phyloP scores from a whole-genome alignment of 2,888 invertebrate genomes.

The Lingula anatina region DNA sequence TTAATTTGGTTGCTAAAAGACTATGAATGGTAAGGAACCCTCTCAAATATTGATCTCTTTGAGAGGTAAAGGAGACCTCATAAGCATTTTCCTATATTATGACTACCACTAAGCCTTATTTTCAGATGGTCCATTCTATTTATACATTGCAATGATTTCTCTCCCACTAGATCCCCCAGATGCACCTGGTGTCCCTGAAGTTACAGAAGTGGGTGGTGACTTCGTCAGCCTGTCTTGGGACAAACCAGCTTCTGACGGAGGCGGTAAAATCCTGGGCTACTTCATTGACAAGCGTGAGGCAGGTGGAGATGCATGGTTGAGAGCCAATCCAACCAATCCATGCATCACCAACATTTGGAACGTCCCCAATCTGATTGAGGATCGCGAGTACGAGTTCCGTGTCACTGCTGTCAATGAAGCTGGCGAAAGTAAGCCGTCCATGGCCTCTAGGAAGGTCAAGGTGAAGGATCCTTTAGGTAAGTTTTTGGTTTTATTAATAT shows the following conservation, averaged over 20 bases:
- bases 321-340: conserved; percentile 66
- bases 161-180: conserved; percentile 93
- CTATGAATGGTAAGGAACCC: too few species aligned
- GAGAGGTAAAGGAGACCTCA: too few species aligned
- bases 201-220: conserved; percentile 92
- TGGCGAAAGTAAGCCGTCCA: conserved; percentile 82
- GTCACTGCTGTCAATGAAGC: conserved; percentile 95
- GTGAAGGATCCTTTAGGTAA: conserved; percentile 84
- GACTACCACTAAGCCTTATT: too few species aligned
- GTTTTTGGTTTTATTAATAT: conserved; percentile 8
- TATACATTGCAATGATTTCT: too few species aligned
- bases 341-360: conserved; percentile 77
- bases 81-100: too few species aligned
- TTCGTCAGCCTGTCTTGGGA: conserved; percentile 96
- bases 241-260: conserved; percentile 90
- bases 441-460: conserved; percentile 80
- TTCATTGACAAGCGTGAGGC: conserved; percentile 95
- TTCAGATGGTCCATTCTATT: too few species aligned
- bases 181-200: conserved; percentile 84
- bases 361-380: conserved; percentile 92
- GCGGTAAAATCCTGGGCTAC: conserved; percentile 94
- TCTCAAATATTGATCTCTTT: too few species aligned
- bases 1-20: too few species aligned
- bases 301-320: conserved; percentile 71
- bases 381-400: conserved; percentile 95